Percentiles rank a stretch among this genome's conserved stretches.
Evolutionary conservation across 2,113 vertebrate species (phyloP).

Genomic region (Acrocephalus arundinaceus): DNA sequence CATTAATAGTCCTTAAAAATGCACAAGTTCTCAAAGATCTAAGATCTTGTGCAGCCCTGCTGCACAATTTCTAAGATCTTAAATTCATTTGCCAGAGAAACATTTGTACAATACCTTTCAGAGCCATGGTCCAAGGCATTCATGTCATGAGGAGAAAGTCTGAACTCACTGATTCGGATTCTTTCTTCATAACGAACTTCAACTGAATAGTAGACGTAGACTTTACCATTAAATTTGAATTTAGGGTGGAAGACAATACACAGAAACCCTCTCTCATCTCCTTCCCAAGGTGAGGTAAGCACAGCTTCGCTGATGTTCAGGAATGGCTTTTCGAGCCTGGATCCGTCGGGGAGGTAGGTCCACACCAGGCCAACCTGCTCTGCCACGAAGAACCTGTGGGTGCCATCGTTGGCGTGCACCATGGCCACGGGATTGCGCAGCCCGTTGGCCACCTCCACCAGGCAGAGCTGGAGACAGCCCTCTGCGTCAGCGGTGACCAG

Average conservation of each 20-base stretch:
- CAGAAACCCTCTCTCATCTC: constrained; percentile 94
- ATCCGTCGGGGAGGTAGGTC: constrained; percentile 85
- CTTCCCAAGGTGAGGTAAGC: constrained; percentile 94
- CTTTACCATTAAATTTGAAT: constrained; percentile 85
- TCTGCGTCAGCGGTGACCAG: constrained; percentile 73
- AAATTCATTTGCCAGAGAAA: constrained; percentile 30
- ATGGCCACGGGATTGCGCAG: constrained; percentile 91
- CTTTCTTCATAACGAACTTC: constrained; percentile 84
- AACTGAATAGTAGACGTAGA: constrained; percentile 94
- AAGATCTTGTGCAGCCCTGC: background rate
- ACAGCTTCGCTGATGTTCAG: constrained; percentile 88
- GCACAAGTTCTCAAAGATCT: background rate
- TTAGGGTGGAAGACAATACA: constrained; percentile 89
- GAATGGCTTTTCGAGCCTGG: constrained; percentile 85
- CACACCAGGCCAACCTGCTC: constrained; percentile 96
- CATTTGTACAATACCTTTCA: constrained; percentile 80
- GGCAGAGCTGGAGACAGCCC: constrained; percentile 92
- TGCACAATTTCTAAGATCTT: background rate
- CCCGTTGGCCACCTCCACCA: constrained; percentile 87
- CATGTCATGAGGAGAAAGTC: constrained; percentile 81
- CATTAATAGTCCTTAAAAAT: background rate
- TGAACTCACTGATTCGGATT: constrained; percentile 95
- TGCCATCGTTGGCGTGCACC: constrained; percentile 91
- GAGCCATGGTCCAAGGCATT: constrained; percentile 90
- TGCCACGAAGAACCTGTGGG: constrained; percentile 90